A percentile compares a stretch with the other conserved stretches of the same genome.
phyloP scores from a whole-genome alignment of 2,888 invertebrate genomes.

The Vesta saturnalis region DNA sequence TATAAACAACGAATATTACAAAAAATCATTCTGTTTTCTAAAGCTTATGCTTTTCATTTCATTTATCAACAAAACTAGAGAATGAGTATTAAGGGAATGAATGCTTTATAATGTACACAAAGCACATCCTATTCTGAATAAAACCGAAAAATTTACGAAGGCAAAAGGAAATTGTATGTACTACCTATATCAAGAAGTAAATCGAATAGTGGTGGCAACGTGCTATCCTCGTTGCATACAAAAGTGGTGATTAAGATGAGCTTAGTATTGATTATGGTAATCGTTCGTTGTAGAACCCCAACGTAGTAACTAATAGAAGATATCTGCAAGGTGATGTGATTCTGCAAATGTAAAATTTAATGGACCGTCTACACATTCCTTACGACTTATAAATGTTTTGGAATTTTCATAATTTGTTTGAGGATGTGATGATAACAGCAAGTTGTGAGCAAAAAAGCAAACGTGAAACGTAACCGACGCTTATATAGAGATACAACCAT shows the following conservation, averaged over 20 bases:
- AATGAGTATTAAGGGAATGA: slow-evolving; percentile 19
- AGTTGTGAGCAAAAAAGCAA: not conserved
- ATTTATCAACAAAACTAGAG: slow-evolving; percentile 24
- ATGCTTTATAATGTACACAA: slow-evolving; percentile 21
- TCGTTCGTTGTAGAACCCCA: slow-evolving; percentile 9
- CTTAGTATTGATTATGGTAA: slow-evolving; percentile 30
- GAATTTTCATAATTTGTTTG: not conserved
- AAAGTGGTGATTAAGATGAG: slow-evolving; percentile 27
- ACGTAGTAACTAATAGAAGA: slow-evolving; percentile 17
- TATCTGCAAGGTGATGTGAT: slow-evolving; percentile 2
- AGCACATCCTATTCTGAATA: slow-evolving; percentile 23
- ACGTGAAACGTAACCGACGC: slow-evolving; percentile 1
- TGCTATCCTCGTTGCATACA: slow-evolving; percentile 22
- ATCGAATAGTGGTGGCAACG: slow-evolving; percentile 16
- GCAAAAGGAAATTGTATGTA: slow-evolving; percentile 17
- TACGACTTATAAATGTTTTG: slow-evolving; percentile 2
- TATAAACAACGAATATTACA: slow-evolving; percentile 24
- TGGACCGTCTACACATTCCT: not conserved
- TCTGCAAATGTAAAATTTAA: slow-evolving; percentile 1
- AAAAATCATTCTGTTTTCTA: slow-evolving; percentile 18
- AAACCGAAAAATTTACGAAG: slow-evolving; percentile 20
- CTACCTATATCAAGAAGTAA: slow-evolving; percentile 23
- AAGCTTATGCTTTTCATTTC: slow-evolving; percentile 20
- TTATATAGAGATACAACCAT: slow-evolving; percentile 11
- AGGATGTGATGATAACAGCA: not conserved